Evolutionary conservation across 92 coral and sea anemone species (phyloP).

Genomic region (Phenganax marumi): DNA sequence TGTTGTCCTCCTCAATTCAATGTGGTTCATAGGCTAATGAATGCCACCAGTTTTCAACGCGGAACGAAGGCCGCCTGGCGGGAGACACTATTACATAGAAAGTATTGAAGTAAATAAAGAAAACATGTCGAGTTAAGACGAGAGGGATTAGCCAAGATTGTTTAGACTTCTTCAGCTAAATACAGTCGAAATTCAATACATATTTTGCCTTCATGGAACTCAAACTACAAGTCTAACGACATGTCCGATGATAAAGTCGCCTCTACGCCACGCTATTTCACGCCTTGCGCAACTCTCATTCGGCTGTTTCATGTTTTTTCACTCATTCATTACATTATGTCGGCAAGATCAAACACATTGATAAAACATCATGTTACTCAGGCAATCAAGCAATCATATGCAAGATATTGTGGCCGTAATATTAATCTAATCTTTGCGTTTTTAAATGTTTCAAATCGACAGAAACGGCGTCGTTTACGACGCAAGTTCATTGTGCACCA

Average conservation of each 20-base stretch:
- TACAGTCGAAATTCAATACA: neutral
- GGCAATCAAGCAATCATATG: constrained; percentile 17
- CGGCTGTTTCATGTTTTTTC: neutral
- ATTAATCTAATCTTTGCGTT: neutral
- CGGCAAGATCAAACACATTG: constrained; percentile 15
- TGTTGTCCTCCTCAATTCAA: neutral
- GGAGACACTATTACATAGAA: constrained; percentile 1
- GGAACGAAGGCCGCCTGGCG: constrained; percentile 22
- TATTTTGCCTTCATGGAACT: no score
- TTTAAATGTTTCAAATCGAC: neutral
- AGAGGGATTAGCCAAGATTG: constrained; percentile 7
- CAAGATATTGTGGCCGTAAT: neutral
- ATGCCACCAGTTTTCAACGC: constrained; percentile 28
- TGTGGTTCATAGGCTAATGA: constrained; percentile 5
- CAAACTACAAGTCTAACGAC: no score
- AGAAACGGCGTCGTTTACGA: neutral
- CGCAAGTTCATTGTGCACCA: no score
- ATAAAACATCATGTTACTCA: constrained; percentile 24
- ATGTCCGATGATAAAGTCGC: no score
- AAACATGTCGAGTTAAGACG: constrained; percentile 20
- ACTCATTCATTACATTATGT: neutral
- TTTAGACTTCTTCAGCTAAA: constrained; percentile 5
- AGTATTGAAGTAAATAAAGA: constrained; percentile 1
- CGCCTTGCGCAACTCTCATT: neutral
- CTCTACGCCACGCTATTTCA: neutral